Percentiles rank a stretch among this genome's conserved stretches.
Conservation (phyloP, 2,888 invertebrate species). For the Zygogramma bicolorata region DNA sequence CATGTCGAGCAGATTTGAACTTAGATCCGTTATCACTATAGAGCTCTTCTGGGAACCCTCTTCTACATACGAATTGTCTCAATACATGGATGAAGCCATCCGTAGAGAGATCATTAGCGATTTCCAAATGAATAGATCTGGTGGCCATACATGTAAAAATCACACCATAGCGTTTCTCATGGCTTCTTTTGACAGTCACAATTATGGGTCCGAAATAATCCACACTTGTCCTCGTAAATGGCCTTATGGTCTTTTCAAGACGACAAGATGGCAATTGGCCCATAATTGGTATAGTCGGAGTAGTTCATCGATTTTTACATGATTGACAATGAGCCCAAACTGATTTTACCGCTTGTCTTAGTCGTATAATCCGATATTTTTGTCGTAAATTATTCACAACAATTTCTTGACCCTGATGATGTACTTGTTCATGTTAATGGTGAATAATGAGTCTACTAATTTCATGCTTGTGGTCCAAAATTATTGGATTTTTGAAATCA, state of each 20-base stretch:
- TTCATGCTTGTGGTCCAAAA: no score
- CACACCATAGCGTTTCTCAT: not conserved
- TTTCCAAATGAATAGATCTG: not conserved
- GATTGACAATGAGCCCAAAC: not conserved
- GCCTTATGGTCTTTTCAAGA: no score
- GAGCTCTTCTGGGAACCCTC: no score
- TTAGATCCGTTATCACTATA: no score
- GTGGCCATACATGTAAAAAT: not conserved
- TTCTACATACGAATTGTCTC: no score
- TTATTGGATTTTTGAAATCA: no score
- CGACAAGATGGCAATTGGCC: not conserved
- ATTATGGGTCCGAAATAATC: not conserved
- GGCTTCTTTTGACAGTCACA: not conserved
- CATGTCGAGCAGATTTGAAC: no score
- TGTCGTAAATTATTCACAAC: not conserved
- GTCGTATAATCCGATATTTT: not conserved
- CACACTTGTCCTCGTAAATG: not conserved
- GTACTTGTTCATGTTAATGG: no score
- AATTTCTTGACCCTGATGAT: no score
- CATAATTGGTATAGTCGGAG: not conserved
- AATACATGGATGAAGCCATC: no score
- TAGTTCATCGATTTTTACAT: not conserved
- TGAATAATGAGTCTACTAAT: no score
- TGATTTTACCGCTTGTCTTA: not conserved
- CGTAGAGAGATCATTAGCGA: not conserved